These are phyloP conservation scores for Eulemur macaco DNA, from an alignment of 2,113 vertebrate species.

Conservation along the genomic window DNA sequence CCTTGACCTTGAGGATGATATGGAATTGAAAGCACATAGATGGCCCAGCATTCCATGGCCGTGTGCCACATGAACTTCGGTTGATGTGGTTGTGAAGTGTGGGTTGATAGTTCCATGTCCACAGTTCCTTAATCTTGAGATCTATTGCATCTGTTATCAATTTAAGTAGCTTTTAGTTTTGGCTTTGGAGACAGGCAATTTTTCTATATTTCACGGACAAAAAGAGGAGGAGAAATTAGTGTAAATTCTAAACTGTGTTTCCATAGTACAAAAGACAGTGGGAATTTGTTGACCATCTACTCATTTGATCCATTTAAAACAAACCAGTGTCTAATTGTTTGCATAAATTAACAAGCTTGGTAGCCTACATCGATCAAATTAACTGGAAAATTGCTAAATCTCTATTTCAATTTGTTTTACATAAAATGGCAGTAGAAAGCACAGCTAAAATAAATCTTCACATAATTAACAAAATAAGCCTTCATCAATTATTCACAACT, in stretches of 20 bases:
- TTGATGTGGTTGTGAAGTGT: neutral
- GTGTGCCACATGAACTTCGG: neutral
- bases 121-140: conserved; percentile 11
- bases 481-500: neutral
- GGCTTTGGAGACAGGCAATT: neutral
- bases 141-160: neutral
- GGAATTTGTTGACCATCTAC: neutral
- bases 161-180: conserved; percentile 40
- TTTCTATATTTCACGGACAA: conserved; percentile 2
- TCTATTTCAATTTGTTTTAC: neutral
- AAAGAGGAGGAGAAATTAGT: neutral
- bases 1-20: neutral
- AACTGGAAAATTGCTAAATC: neutral
- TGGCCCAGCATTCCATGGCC: neutral
- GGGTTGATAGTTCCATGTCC: neutral
- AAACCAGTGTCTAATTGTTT: neutral
- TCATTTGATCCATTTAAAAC: neutral
- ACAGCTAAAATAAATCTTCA: neutral
- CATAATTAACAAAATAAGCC: neutral
- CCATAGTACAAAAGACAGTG: neutral
- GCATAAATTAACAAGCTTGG: neutral
- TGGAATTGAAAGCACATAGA: neutral
- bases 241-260: neutral
- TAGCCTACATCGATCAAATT: neutral
- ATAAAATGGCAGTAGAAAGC: neutral